phyloP scores from a whole-genome alignment of 2,113 vertebrate genomes.

The Antennarius striatus region DNA sequence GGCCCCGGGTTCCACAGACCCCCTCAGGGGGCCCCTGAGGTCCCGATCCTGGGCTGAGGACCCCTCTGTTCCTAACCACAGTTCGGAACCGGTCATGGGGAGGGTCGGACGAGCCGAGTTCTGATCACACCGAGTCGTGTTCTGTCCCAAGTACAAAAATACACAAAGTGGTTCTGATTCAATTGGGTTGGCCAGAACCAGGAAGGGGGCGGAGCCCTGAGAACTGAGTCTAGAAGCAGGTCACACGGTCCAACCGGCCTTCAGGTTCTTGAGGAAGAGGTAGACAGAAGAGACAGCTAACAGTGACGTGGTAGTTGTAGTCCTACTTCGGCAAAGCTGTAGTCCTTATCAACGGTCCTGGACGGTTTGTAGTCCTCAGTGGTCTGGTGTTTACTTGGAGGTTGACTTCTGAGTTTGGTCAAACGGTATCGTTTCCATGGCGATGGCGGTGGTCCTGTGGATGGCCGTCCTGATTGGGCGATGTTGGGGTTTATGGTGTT shows the following conservation, averaged over 20 bases:
- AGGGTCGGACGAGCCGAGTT: not conserved
- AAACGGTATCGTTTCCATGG: slow-evolving; percentile 36
- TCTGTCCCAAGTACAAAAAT: slow-evolving; percentile 20
- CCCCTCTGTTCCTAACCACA: not conserved
- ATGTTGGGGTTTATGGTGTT: slow-evolving; percentile 8
- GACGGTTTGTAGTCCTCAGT: slow-evolving; percentile 31
- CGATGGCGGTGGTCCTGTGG: slow-evolving; percentile 8
- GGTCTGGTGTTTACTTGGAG: not conserved
- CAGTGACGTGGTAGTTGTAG: slow-evolving; percentile 70
- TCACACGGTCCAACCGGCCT: slow-evolving; percentile 9
- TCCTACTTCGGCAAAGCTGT: slow-evolving; percentile 50
- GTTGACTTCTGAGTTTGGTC: slow-evolving; percentile 43
- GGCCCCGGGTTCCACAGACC: slow-evolving; percentile 23
- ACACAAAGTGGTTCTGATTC: slow-evolving; percentile 1
- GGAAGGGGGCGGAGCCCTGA: slow-evolving; percentile 58
- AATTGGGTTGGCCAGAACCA: slow-evolving; percentile 7
- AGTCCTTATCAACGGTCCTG: slow-evolving; percentile 58
- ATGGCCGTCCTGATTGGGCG: slow-evolving; percentile 40
- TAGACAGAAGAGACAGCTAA: slow-evolving; percentile 72
- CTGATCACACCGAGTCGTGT: too few relatives aligned
- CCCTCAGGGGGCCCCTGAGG: not conserved
- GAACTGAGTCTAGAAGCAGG: slow-evolving; percentile 60
- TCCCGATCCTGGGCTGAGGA: too few relatives aligned
- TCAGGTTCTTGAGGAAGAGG: slow-evolving; percentile 64
- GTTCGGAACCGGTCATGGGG: slow-evolving; percentile 28